phyloP scores from a whole-genome alignment of 2,797 vertebrate species.

The Todus mexicanus region DNA sequence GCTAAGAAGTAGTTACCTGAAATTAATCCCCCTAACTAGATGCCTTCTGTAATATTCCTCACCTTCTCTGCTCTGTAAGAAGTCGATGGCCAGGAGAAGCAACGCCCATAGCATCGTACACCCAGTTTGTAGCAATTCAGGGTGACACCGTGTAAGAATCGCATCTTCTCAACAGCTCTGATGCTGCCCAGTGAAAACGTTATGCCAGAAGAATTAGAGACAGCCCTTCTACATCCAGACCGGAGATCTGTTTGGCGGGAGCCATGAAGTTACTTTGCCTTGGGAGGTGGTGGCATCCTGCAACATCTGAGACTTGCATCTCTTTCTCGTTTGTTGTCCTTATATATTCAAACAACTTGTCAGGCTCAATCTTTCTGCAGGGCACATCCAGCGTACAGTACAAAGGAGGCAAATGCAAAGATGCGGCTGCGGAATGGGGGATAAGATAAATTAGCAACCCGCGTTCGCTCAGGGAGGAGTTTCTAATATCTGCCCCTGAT shows the following conservation, averaged over 20 bases:
- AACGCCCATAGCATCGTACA: background rate
- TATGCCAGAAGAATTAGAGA: background rate
- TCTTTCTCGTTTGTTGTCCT: conserved; percentile 1
- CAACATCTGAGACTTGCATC: background rate
- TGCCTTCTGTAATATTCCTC: background rate
- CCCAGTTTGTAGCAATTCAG: background rate
- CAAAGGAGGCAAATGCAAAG: background rate
- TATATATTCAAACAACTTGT: background rate
- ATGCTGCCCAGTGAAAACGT: background rate
- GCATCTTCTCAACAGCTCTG: background rate
- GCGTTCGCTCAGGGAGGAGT: background rate
- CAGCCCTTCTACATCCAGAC: background rate
- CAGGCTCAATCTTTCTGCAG: background rate
- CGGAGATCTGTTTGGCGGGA: background rate
- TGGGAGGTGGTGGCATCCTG: background rate
- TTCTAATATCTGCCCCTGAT: background rate
- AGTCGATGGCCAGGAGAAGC: background rate
- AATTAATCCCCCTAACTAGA: background rate
- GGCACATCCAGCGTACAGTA: background rate
- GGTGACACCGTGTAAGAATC: background rate
- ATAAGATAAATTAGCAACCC: background rate
- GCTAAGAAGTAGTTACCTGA: background rate
- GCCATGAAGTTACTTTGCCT: background rate
- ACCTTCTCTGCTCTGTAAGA: background rate
- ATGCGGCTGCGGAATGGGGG: background rate